Evolutionary conservation across 2,797 vertebrate species (phyloP).

Genomic region (Leontocebus nigricollis): DNA sequence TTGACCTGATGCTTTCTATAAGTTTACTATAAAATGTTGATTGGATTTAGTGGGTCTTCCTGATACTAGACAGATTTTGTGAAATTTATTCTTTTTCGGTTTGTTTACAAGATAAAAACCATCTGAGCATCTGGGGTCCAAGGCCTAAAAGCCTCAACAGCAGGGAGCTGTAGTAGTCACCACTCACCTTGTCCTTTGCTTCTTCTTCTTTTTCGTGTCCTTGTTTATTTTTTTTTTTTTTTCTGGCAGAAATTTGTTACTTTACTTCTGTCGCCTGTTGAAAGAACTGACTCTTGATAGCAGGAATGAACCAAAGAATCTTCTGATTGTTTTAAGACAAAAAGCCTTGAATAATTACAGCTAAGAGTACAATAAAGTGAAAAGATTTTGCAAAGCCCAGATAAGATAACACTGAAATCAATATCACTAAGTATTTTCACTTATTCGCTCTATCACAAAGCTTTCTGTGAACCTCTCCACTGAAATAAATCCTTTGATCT

Average conservation of each 20-base stretch:
- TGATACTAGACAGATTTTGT: neutral
- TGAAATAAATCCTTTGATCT: neutral
- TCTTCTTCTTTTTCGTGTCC: neutral
- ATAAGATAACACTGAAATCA: conserved; percentile 19
- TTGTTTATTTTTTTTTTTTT: neutral
- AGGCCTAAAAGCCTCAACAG: neutral
- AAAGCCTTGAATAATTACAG: neutral
- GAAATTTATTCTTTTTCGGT: neutral
- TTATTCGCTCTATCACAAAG: neutral
- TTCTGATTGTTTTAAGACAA: neutral
- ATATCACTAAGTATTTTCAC: neutral
- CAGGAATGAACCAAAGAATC: neutral
- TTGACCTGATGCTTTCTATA: neutral
- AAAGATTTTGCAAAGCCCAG: neutral
- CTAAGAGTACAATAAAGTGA: neutral
- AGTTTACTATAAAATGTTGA: neutral
- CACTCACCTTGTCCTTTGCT: neutral
- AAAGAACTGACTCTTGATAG: neutral
- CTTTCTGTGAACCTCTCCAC: neutral
- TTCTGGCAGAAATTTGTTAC: neutral
- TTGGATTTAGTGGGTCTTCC: neutral
- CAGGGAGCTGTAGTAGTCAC: neutral
- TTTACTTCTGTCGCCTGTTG: neutral
- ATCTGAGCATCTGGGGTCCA: neutral
- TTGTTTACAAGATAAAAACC: neutral